Base-by-base conservation (phyloP, 2,888 invertebrate species). In the Apotomis capreana region DNA sequence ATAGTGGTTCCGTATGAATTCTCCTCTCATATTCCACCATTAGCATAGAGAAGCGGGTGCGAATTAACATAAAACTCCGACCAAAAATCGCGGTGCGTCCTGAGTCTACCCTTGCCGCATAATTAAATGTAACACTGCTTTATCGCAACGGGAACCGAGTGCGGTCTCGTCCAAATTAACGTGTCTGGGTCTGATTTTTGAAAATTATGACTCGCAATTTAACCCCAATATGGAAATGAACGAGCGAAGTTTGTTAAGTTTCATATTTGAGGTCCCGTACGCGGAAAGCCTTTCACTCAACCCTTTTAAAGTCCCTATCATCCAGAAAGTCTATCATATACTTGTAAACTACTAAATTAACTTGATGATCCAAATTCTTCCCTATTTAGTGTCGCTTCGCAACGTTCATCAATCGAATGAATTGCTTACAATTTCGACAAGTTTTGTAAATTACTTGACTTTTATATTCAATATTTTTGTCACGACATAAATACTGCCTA, bases 41-140 rank as follows among this genome's bases (percentile, higher is more conserved):
- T 89, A 88, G 81, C 89, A 90, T 90, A 89, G 80, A 84, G 81
- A 76, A 77, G 77, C 81, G 82, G 83, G 81, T 79, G 76, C 78
- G 78, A 77, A 89, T 91, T 89, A 87, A 84, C 90, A 90, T 91
- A 89, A 88, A 90, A 87, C 83, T 83, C 83, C 78, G 67, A 82
- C 85, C 84, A 88, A 87, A 89, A 90, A 90, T 90, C 89, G 84
- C 84, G 81, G 81, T 79, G 76, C 75, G 79, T 76, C 76, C 76
- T 74, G 59, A 83, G 81, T 83, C 78, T 77, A 76, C 81, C 84
- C 82, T 84, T 81, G 87, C 77, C 72, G 81, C 79, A 83, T 89
- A 89, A 91, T 90, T 87, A 87, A 82, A 81, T 80, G 63, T 77
- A 74, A 78, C 81, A 79, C 81, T 82, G 88, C 83, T 90, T 88